Evolutionary conservation across 2,797 vertebrate genomes (phyloP).

Genomic region (Sebastes alutus): DNA sequence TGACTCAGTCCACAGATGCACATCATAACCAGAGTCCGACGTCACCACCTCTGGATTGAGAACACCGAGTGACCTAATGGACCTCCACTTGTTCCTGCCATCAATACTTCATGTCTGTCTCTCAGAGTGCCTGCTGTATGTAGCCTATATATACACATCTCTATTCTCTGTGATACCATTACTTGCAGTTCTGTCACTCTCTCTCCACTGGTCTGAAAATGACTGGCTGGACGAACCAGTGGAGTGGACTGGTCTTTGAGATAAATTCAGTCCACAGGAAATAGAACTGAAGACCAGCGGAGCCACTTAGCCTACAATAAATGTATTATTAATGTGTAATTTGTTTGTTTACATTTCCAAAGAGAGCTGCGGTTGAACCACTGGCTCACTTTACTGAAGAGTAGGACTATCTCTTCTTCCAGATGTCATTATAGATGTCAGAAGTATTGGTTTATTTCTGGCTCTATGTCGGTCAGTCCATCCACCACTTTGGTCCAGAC

Average conservation of each 20-base stretch:
- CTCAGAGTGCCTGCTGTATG: background rate
- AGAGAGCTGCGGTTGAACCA: background rate
- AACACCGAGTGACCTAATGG: slow-evolving; percentile 22
- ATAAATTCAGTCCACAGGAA: background rate
- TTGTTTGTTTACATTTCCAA: slow-evolving; percentile 25
- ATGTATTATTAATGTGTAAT: slow-evolving; percentile 27
- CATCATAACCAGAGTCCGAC: background rate
- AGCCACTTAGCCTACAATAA: background rate
- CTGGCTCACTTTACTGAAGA: background rate
- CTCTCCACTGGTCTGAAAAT: background rate
- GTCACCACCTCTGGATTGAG: background rate
- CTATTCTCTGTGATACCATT: background rate
- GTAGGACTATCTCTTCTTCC: background rate
- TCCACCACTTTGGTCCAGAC: background rate
- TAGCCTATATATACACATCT: background rate
- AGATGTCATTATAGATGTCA: background rate
- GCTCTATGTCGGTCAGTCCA: background rate
- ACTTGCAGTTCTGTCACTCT: background rate
- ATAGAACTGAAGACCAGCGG: background rate
- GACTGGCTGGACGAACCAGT: background rate
- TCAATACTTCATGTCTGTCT: slow-evolving; percentile 15
- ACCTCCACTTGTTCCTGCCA: slow-evolving; percentile 13
- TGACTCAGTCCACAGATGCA: background rate
- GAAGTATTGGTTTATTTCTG: background rate
- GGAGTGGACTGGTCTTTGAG: background rate